Evolutionary conservation across 2,797 vertebrate genomes (phyloP).

Genomic region (Takifugu rubripes): DNA sequence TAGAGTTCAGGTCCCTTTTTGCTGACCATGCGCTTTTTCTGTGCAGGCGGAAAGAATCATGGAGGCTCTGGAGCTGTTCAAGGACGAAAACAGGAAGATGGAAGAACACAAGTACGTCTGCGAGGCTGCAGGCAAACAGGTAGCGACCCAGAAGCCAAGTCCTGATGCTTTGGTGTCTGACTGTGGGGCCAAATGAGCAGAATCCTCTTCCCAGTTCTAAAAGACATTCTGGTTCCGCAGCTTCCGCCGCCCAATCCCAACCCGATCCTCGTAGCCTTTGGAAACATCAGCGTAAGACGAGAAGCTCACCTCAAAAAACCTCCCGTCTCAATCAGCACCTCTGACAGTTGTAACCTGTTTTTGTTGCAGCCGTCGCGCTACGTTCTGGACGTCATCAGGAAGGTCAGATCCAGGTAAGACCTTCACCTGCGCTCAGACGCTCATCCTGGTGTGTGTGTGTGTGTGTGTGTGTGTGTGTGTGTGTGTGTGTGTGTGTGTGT

Average conservation of each 20-base stretch:
- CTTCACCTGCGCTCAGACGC: neutral
- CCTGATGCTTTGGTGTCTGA: neutral
- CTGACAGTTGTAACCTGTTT: neutral
- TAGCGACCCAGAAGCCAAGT: slow-evolving; percentile 31
- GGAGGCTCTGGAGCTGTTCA: slow-evolving; percentile 92
- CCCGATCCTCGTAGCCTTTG: slow-evolving; percentile 86
- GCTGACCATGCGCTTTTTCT: neutral
- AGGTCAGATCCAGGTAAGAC: slow-evolving; percentile 89
- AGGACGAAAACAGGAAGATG: slow-evolving; percentile 83
- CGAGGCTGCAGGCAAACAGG: slow-evolving; percentile 86
- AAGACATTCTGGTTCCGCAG: slow-evolving; percentile 57
- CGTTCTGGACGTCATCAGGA: slow-evolving; percentile 90
- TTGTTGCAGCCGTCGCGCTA: slow-evolving; percentile 82
- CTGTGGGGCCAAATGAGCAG: neutral
- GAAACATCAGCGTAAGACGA: slow-evolving; percentile 85
- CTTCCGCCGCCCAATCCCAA: slow-evolving; percentile 82
- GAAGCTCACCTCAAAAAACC: neutral
- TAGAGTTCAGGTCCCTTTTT: neutral
- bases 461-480: neutral
- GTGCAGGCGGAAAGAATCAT: slow-evolving; percentile 91
- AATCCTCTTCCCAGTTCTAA: too few species aligned
- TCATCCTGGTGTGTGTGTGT: neutral
- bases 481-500: neutral
- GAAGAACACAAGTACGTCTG: slow-evolving; percentile 85
- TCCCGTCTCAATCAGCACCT: neutral